Base-by-base conservation (phyloP, 2,797 vertebrate species). In the Denticeps clupeoides region DNA sequence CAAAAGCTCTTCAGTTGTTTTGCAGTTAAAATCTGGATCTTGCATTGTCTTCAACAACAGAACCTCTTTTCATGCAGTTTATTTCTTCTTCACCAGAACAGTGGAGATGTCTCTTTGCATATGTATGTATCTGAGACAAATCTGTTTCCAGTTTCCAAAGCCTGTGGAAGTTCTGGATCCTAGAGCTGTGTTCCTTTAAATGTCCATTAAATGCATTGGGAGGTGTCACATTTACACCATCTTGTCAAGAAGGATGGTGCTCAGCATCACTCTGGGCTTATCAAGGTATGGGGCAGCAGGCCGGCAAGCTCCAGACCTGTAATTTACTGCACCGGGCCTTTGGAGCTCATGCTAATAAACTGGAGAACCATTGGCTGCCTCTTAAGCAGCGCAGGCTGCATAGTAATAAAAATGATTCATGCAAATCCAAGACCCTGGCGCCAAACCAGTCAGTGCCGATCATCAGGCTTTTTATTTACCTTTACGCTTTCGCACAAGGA, bases 341-440 rank as follows among this genome's bases (percentile, higher is more conserved):
- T 33, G 26, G 49, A 55, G 54, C 56, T 28, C 25, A 10, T 45
- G 47, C 31, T 55, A 70, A 77, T 70, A 56, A 72, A 72, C 58
- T 64, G 57, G 73, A 59, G 58, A 50, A 51, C 18, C 56, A 21
- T 46, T 67, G 64, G 67, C 67, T 58, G 51, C 21, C 53, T 44
- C 55, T 45, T 62, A 51, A 61, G 59, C 65, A 68, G 58, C 54
- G 45, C 55, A 35, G 21, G 58, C 64, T 56, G 26, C n/a, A 53
- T 54, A 24, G 51, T 71, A 74, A 78, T 75, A 74, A 74, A 77
- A 71, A 74, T 72, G 63, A 75, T 78, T 63, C 65, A 78, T 74
- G 69, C 64, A 74, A 65, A 77, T 67, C 53, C 45, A 41, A 45
- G 47, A 55, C 59, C 55, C 49, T 51, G 49, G 61, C 40, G 33